Conservation (phyloP, 2,113 vertebrate genomes). For the Elephas maximus region DNA sequence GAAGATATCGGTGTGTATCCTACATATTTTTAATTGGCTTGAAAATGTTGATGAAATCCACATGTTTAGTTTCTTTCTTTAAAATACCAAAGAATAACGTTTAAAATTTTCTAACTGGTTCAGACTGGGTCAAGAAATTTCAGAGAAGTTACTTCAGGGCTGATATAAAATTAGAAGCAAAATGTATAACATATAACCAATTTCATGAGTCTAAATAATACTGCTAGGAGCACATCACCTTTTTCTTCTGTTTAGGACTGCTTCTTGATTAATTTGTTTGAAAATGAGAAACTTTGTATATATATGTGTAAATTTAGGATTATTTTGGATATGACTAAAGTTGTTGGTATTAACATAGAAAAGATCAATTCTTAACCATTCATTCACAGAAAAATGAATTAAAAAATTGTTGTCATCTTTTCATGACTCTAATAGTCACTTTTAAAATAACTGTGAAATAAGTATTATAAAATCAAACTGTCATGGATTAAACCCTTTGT, state of each 20-base stretch:
- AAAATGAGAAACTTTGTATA: conserved; percentile 1
- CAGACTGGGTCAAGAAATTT: background rate
- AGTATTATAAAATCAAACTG: background rate
- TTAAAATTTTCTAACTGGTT: conserved; percentile 45
- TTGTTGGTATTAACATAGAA: conserved; percentile 30
- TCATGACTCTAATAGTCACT: background rate
- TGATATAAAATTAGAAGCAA: conserved; percentile 16
- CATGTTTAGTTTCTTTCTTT: background rate
- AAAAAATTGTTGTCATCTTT: background rate
- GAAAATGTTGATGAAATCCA: background rate
- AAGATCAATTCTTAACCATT: conserved; percentile 40
- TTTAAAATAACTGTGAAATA: conserved; percentile 40
- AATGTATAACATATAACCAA: background rate
- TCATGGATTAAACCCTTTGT: background rate
- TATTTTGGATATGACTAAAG: conserved; percentile 30
- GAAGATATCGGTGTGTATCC: conserved; percentile 95
- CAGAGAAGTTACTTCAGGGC: background rate
- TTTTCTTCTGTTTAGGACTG: background rate
- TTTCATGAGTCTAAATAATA: background rate
- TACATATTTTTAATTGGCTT: conserved; percentile 28
- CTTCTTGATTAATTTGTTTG: background rate
- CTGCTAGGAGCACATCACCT: background rate
- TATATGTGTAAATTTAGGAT: background rate
- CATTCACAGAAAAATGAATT: background rate
- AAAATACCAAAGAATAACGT: background rate